Percentiles rank a stretch among this genome's conserved stretches.
phyloP scores from a whole-genome alignment of 2,797 vertebrate genomes.

The Synanceia verrucosa region DNA sequence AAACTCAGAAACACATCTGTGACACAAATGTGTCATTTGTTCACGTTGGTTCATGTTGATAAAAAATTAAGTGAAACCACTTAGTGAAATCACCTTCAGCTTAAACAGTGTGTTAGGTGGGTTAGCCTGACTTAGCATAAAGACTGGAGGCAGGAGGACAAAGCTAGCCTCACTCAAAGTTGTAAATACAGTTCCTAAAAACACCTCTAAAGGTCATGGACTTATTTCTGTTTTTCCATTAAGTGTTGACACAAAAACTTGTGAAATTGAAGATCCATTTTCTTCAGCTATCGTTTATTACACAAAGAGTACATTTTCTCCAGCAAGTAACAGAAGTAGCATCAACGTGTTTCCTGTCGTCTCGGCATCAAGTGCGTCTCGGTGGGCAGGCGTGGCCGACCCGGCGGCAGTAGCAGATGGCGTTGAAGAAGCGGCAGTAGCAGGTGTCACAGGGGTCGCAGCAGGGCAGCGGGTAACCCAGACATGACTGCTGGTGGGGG shows the following conservation, averaged over 20 bases:
- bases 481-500: conserved; percentile 84
- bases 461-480: conserved; percentile 83
- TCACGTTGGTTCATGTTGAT: neutral
- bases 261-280: neutral
- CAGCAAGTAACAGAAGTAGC: neutral
- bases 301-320: conserved; percentile 14
- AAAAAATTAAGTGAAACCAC: neutral
- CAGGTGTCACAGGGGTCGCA: conserved; percentile 85
- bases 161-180: neutral
- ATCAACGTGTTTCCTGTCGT: neutral
- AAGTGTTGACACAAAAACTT: neutral
- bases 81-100: neutral
- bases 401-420: conserved; percentile 83
- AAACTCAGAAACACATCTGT: neutral
- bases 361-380: conserved; percentile 55
- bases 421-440: conserved; percentile 87
- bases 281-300: conserved; percentile 25
- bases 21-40: neutral
- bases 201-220: too few relatives aligned
- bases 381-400: conserved; percentile 76
- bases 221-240: too few relatives aligned
- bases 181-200: too few relatives aligned
- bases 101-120: neutral
- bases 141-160: too few relatives aligned
- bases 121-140: neutral